These are phyloP conservation scores for Galeruca laticollis DNA, from an alignment of 2,888 invertebrate genomes.

Conservation along the genomic window DNA sequence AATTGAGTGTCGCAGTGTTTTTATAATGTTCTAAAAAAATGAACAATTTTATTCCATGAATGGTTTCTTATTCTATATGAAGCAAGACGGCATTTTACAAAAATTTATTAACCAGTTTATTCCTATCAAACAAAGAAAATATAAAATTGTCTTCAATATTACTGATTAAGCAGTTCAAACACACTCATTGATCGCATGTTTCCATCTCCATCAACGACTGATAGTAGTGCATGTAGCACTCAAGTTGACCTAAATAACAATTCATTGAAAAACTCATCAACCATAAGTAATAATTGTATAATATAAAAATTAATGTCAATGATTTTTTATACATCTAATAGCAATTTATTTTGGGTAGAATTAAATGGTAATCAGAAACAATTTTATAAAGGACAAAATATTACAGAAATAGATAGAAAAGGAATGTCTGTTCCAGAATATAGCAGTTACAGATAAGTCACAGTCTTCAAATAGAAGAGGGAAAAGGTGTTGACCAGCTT, in stretches of 20 bases:
- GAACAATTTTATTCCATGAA: no score
- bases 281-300: constrained; percentile 6
- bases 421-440: no score
- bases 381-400: background rate
- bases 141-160: background rate
- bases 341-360: background rate
- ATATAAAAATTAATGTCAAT: constrained; percentile 3
- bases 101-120: background rate
- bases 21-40: no score
- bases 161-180: background rate
- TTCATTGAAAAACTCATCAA: constrained; percentile 38
- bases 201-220: background rate
- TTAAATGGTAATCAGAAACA: background rate
- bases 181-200: constrained; percentile 1
- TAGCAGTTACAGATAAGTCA: no score
- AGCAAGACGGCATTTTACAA: background rate
- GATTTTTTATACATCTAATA: background rate
- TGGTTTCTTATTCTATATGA: no score
- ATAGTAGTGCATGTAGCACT: constrained; percentile 36
- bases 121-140: background rate
- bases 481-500: no score
- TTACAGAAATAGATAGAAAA: background rate
- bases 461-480: no score
- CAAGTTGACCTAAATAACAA: constrained; percentile 38
- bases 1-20: no score